These are phyloP conservation scores for Eupithecia exiguata DNA, from an alignment of 2,888 invertebrate species.

Conservation along the genomic window DNA sequence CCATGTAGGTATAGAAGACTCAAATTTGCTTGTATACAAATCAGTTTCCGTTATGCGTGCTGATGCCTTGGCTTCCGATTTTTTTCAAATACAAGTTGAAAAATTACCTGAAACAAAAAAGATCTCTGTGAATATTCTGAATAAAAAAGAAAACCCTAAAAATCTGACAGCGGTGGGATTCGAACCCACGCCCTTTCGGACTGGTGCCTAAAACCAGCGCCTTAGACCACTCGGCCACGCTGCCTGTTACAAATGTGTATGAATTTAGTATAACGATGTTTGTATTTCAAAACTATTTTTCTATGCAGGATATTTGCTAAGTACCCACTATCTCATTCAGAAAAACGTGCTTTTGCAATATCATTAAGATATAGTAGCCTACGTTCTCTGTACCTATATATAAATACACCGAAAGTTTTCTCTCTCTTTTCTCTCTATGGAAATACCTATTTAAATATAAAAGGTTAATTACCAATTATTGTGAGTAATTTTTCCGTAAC, in stretches of 20 bases:
- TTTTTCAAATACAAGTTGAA: not conserved
- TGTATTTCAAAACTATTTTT: not conserved
- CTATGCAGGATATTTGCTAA: not conserved
- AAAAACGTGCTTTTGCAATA: too few species aligned
- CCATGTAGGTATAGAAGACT: too few species aligned
- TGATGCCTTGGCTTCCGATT: not conserved
- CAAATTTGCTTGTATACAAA: not conserved
- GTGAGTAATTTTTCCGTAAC: too few species aligned
- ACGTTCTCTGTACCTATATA: not conserved
- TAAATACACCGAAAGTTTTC: not conserved
- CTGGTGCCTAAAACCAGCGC: constrained; percentile 87
- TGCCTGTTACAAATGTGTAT: constrained; percentile 59
- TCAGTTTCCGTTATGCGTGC: not conserved
- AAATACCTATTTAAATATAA: not conserved
- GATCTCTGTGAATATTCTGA: not conserved
- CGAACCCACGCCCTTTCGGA: constrained; percentile 89
- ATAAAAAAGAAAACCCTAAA: not conserved
- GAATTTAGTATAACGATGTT: not conserved
- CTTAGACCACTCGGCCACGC: constrained; percentile 88
- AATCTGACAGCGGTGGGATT: constrained; percentile 85
- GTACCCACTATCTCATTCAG: not conserved
- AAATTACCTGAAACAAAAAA: constrained; percentile 3
- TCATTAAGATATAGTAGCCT: too few species aligned
- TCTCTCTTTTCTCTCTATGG: not conserved
- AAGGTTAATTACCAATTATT: too few species aligned